Conservation (phyloP, 2,888 invertebrate genomes). For the Sarcophaga caerulescens region DNA sequence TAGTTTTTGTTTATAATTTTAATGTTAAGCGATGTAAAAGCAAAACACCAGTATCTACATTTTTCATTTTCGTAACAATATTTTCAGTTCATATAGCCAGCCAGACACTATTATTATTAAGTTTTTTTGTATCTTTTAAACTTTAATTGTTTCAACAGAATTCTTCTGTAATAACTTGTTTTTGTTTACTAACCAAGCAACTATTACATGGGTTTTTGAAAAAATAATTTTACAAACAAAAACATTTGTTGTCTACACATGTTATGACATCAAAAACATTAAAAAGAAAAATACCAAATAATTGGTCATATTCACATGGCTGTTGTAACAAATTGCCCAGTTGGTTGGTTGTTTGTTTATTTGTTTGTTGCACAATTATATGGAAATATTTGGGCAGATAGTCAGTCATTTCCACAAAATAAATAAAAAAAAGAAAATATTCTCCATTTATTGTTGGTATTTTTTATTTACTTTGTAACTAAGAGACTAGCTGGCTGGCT, state of each 20-base stretch:
- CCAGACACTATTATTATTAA: too few species aligned
- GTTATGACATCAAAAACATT: neutral
- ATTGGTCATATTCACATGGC: neutral
- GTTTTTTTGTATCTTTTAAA: too few species aligned
- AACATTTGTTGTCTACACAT: neutral
- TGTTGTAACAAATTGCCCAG: constrained; percentile 8
- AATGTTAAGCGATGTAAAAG: too few species aligned
- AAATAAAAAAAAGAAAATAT: neutral
- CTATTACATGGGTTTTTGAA: too few species aligned
- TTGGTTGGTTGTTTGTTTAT: neutral
- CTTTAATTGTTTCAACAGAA: too few species aligned
- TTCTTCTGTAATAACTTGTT: too few species aligned
- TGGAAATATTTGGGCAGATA: neutral
- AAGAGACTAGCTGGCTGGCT: neutral
- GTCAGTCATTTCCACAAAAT: neutral
- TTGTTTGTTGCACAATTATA: constrained; percentile 10
- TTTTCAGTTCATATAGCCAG: too few species aligned
- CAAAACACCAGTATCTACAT: too few species aligned
- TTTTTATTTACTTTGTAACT: neutral
- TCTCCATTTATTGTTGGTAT: neutral
- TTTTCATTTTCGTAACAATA: too few species aligned
- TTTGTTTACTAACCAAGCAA: too few species aligned
- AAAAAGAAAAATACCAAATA: constrained; percentile 8
- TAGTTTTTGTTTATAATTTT: too few species aligned
- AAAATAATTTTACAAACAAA: neutral